These are phyloP conservation scores for Trichogramma pretiosum DNA, from an alignment of 1,140 invertebrate species.

Conservation along the genomic window DNA sequence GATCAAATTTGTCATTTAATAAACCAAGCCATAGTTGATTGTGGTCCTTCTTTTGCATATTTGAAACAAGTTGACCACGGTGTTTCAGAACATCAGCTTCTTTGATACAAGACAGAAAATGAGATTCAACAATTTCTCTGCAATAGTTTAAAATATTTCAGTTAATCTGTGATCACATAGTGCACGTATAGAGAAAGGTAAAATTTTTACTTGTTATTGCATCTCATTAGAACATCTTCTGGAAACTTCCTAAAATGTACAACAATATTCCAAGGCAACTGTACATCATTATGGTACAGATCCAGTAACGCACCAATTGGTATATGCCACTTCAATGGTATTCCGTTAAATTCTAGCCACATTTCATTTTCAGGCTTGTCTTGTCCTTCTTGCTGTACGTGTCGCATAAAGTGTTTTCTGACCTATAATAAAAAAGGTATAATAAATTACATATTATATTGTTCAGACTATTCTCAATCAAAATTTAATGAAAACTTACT, in stretches of 20 bases:
- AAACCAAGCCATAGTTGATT: constrained; percentile 92
- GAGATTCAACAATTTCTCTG: constrained; percentile 84
- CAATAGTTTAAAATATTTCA: no score
- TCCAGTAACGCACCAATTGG: constrained; percentile 94
- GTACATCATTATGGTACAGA: constrained; percentile 61
- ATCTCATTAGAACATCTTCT: constrained; percentile 67
- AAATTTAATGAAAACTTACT: constrained; percentile 46
- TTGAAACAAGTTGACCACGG: constrained; percentile 78
- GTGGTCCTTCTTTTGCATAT: constrained; percentile 97
- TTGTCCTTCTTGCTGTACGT: constrained; percentile 70
- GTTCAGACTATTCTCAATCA: background rate
- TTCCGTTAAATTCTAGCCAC: constrained; percentile 92
- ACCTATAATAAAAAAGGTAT: constrained; percentile 55
- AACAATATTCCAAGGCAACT: constrained; percentile 85
- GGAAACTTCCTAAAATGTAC: constrained; percentile 94
- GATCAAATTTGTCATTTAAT: constrained; percentile 96
- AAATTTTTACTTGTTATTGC: constrained; percentile 61
- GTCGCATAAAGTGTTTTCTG: constrained; percentile 79
- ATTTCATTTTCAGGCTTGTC: constrained; percentile 80
- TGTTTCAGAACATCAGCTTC: constrained; percentile 97
- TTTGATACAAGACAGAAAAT: constrained; percentile 92
- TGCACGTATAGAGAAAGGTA: no score
- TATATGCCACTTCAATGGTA: constrained; percentile 91
- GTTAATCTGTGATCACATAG: constrained; percentile 5
- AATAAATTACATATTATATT: background rate